Base-by-base conservation (phyloP, 2,113 vertebrate species). In the Heterocephalus glaber region DNA sequence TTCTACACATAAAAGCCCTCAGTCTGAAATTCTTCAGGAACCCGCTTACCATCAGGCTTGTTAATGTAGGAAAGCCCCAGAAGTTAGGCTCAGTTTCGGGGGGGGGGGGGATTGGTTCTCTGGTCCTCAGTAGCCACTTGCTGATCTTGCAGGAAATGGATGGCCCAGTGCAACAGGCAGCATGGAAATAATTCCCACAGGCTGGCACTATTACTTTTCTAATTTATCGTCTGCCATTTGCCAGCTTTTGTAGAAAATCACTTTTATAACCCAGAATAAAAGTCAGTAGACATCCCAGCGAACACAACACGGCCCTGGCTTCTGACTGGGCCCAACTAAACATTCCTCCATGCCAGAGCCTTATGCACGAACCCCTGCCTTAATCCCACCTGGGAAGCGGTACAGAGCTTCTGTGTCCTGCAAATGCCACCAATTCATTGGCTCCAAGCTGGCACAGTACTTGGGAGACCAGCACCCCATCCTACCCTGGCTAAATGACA, bases 221-320 rank as follows among this genome's bases (percentile, higher is more conserved):
- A 88, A 89, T 54, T 60, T 26, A 30, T 95, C 66, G 41, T 38
- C n/a, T 26, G 81, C 28, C 41, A 22, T 58, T 87, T 90, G 60
- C 30, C 47, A 92, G 80, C 44, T 90, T 84, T 82, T 7, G 6
- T 56, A 93, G 80, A 84, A 92, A 97, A 89, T 86, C 30, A 44
- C 56, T 95, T 92, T 87, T 87, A 76, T 26, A 96, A 90, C 16
- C 20, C 49, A n/a, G 68, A 33, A 58, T 63, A 66, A 61, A 60
- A 86, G 49, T 63, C 60, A 47, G 6, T 85, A 83, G 85, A 79
- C 86, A 89, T 44, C 28, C 68, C 85, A 92, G 93, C 72, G 86
- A 92, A 72, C 35, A 68, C n/a, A 38, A 52, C 86, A n/a, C 89
- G 87, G 72, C 35, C 84, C 72, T 70, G 1, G 63, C 87, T 83